These are phyloP conservation scores for Molossus molossus DNA, from an alignment of 2,797 vertebrate genomes.

Conservation along the genomic window DNA sequence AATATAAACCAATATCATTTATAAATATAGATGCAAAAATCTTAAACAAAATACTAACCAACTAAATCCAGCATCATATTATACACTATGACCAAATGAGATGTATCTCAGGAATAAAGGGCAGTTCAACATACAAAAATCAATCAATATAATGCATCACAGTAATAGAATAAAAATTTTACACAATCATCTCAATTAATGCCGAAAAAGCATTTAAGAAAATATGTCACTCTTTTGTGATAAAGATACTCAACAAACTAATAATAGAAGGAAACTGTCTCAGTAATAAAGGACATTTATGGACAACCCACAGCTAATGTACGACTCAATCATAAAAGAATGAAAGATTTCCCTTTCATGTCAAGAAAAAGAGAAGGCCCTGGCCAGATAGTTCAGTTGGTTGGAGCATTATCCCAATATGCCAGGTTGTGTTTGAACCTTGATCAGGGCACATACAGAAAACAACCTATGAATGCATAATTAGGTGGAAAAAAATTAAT, in stretches of 20 bases:
- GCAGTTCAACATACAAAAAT: neutral
- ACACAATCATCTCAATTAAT: neutral
- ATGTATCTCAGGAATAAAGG: constrained; percentile 26
- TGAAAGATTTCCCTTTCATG: neutral
- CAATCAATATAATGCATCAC: neutral
- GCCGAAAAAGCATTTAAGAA: neutral
- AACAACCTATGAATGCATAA: neutral
- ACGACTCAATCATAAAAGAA: neutral
- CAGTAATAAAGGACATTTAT: neutral
- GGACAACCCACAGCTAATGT: neutral
- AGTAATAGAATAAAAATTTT: constrained; percentile 16
- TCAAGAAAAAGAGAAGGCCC: neutral
- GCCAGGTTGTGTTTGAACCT: neutral
- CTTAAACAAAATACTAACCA: neutral
- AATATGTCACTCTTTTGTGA: neutral
- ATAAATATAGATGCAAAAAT: neutral
- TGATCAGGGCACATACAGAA: neutral
- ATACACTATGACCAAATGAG: neutral
- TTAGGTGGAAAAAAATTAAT: neutral
- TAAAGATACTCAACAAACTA: neutral
- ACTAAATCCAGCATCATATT: neutral
- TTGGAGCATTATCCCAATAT: neutral
- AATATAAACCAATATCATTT: neutral
- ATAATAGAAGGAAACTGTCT: neutral
- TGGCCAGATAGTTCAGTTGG: neutral